Evolutionary conservation across 2,797 vertebrate genomes (phyloP), one percentile per base, ranked within the genome.

Genomic region (Rhabdomys pumilio): DNA sequence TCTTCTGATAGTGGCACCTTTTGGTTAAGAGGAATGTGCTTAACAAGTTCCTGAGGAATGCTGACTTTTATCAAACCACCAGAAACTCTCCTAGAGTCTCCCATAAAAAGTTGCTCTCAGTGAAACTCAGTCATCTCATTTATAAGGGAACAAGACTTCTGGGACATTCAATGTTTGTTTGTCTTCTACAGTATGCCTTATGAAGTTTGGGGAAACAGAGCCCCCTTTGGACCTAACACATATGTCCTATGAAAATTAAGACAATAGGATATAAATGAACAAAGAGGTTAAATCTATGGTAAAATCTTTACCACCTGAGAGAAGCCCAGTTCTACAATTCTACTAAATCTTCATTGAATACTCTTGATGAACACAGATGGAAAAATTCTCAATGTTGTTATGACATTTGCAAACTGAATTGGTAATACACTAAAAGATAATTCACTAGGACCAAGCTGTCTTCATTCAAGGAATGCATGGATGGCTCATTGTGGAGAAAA

Each of bases 51-150:
- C 50, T n/a, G 34, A n/a, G 77, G 31, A 80, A 53, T 53, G 47
- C 76, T 53, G 47, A 29, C 76, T 53, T 79, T 53, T 34, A 53
- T 79, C 47, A 53, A 53, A 34, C 6, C 29, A 53, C 29, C 47
- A 79, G 47, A 53, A 53, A 80, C n/a, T 80, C 19, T 47, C 41
- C 24, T n/a, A n/a, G 26, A 53, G 47, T 22, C 50, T 80, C 19
- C 50, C n/a, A 80, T n/a, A 55, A 93, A 89, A 2, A 53, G 61
- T 17, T 86, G 47, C 1, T 85, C 14, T 93, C 67, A 22, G 0
- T 67, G 24, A 59, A 55, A 83, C 41, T 97, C n/a, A 75, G 38
- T 85, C 85, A 75, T 19, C 6, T 94, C 67, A 69, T 92, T n/a
- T 11, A 9, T 75, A 86, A 75, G 50, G 92, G 20, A 34, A 90